A percentile compares a stretch with the other conserved stretches of the same genome.
phyloP scores from a whole-genome alignment of 1,140 invertebrate genomes.

The Mactra quadrangularis region DNA sequence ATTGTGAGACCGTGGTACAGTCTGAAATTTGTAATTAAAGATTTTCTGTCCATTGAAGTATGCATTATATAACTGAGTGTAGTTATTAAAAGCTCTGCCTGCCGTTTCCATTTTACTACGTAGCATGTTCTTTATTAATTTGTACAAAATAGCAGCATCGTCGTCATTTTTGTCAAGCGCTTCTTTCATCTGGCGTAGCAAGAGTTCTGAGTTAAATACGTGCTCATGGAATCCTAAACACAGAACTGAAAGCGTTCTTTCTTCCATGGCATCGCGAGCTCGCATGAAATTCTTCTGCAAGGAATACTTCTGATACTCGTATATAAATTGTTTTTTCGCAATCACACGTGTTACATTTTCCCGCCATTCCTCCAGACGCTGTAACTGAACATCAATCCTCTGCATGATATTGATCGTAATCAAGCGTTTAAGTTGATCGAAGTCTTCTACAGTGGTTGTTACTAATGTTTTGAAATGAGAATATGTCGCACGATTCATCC shows the following conservation, averaged over 20 bases:
- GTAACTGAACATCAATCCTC: background rate
- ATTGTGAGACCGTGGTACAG: constrained; percentile 65
- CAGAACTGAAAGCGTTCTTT: constrained; percentile 49
- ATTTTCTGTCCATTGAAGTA: constrained; percentile 46
- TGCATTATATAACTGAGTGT: constrained; percentile 25
- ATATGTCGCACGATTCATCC: constrained; percentile 31
- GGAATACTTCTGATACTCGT: constrained; percentile 55
- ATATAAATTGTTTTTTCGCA: constrained; percentile 30
- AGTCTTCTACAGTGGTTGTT: background rate
- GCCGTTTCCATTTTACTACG: constrained; percentile 21
- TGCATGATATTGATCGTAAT: background rate
- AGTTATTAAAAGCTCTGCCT: constrained; percentile 4
- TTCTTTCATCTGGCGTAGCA: constrained; percentile 5
- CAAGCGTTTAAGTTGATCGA: background rate
- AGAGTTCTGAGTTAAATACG: constrained; percentile 26
- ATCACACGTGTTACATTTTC: constrained; percentile 9
- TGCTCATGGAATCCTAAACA: constrained; percentile 43
- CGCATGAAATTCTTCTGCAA: constrained; percentile 63
- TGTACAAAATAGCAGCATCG: background rate
- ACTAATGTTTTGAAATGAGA: background rate
- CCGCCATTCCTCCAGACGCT: background rate
- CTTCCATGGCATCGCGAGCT: constrained; percentile 63
- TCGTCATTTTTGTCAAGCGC: background rate
- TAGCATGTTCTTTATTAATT: constrained; percentile 4
- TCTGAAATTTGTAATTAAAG: constrained; percentile 59